Conservation (phyloP, 1,140 invertebrate genomes). For the Diuraphis noxia region DNA sequence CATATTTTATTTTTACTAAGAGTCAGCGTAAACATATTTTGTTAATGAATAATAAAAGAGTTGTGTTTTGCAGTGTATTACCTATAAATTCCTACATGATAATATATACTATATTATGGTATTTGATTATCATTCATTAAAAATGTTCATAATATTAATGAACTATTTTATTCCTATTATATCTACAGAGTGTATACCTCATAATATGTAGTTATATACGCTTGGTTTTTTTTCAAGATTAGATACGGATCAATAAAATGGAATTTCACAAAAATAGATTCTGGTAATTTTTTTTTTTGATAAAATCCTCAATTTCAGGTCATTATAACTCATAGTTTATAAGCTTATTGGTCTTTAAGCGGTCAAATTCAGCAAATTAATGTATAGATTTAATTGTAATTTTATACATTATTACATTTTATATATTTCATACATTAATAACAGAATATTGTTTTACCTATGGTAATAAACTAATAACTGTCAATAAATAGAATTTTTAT, state of each 20-base stretch:
- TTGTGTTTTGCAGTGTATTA: neutral
- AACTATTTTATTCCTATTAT: neutral
- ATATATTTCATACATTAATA: neutral
- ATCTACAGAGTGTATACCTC: neutral
- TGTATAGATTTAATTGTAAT: neutral
- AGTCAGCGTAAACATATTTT: neutral
- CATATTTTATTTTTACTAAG: constrained; percentile 11
- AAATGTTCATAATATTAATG: neutral
- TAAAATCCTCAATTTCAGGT: neutral
- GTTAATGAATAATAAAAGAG: neutral
- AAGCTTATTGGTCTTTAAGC: neutral
- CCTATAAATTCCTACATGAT: neutral
- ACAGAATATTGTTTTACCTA: too few species aligned
- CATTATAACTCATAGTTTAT: too few species aligned
- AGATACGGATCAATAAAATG: neutral
- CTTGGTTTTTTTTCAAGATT: neutral
- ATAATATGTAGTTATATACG: neutral
- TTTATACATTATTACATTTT: too few species aligned
- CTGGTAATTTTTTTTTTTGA: neutral
- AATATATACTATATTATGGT: neutral
- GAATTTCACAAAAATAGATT: neutral
- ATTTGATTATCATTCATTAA: constrained; percentile 9
- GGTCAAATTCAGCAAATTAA: neutral
- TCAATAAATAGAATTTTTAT: too few species aligned
- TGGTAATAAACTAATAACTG: too few species aligned